These are phyloP conservation scores for Cantharis nigra DNA, from an alignment of 2,888 invertebrate species.

Conservation along the genomic window DNA sequence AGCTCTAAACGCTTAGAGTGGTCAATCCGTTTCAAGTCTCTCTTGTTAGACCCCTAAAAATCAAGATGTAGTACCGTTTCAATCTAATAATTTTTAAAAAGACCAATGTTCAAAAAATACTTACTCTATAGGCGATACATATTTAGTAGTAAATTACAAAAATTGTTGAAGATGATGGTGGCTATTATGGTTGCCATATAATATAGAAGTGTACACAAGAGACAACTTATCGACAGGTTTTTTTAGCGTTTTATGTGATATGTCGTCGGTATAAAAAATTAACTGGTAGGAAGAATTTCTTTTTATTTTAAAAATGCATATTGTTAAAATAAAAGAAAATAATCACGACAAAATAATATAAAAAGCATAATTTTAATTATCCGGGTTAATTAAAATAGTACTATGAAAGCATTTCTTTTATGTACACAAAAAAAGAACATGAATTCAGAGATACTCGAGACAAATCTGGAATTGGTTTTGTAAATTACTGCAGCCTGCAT, in stretches of 20 bases:
- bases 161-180: too few species aligned
- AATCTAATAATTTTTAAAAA: not conserved
- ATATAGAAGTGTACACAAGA: too few species aligned
- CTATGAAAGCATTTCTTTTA: not conserved
- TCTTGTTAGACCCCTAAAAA: not conserved
- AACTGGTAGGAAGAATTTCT: too few species aligned
- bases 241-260: too few species aligned
- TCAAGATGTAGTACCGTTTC: not conserved
- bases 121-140: not conserved
- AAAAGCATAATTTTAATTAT: not conserved
- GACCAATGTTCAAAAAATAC: not conserved
- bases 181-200: too few species aligned
- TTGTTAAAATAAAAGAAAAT: not conserved
- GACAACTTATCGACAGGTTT: too few species aligned
- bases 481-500: conserved; percentile 3
- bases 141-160: too few species aligned
- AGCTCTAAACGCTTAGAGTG: not conserved
- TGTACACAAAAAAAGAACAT: not conserved
- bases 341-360: not conserved
- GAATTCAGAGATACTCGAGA: conserved; percentile 1
- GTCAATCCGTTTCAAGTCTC: not conserved
- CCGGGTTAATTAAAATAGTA: not conserved
- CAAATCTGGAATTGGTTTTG: conserved; percentile 1
- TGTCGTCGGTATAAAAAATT: too few species aligned
- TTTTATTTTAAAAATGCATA: too few species aligned